These are phyloP conservation scores for Steinernema hermaphroditum DNA, from an alignment of 2,888 invertebrate species.

Conservation along the genomic window DNA sequence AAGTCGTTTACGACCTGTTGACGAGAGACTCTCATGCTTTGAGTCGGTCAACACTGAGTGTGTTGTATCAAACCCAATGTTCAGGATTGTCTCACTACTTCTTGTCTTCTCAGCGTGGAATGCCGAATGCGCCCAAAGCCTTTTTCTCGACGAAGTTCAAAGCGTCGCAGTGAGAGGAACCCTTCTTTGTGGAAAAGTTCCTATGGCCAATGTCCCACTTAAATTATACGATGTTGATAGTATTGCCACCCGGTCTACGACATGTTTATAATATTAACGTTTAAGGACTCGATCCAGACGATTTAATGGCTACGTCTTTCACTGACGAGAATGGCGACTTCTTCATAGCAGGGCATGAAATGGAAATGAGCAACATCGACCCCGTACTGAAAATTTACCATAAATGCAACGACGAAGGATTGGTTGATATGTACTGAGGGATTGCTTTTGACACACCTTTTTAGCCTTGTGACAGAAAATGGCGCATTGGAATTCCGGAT, in stretches of 20 bases:
- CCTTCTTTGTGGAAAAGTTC: slow-evolving; percentile 56
- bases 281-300: slow-evolving; percentile 34
- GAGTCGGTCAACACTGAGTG: background rate
- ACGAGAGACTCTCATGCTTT: background rate
- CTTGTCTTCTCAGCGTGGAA: background rate
- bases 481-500: slow-evolving; percentile 52
- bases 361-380: slow-evolving; percentile 56
- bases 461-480: slow-evolving; percentile 54
- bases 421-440: slow-evolving; percentile 34
- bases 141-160: slow-evolving; percentile 31
- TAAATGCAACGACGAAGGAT: slow-evolving; percentile 53
- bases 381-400: slow-evolving; percentile 56
- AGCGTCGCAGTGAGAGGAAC: slow-evolving; percentile 56
- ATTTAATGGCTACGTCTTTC: slow-evolving; percentile 28
- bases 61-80: background rate
- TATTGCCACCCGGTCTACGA: background rate
- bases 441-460: slow-evolving; percentile 8
- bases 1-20: slow-evolving; percentile 6
- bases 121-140: background rate
- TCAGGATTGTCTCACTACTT: background rate
- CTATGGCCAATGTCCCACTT: slow-evolving; percentile 53
- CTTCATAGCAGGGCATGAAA: slow-evolving; percentile 48
- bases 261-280: slow-evolving; percentile 1
- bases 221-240: slow-evolving; percentile 63
- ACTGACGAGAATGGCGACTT: slow-evolving; percentile 51